phyloP scores from a whole-genome alignment of 2,113 vertebrate species.

The Emberiza fucata region DNA sequence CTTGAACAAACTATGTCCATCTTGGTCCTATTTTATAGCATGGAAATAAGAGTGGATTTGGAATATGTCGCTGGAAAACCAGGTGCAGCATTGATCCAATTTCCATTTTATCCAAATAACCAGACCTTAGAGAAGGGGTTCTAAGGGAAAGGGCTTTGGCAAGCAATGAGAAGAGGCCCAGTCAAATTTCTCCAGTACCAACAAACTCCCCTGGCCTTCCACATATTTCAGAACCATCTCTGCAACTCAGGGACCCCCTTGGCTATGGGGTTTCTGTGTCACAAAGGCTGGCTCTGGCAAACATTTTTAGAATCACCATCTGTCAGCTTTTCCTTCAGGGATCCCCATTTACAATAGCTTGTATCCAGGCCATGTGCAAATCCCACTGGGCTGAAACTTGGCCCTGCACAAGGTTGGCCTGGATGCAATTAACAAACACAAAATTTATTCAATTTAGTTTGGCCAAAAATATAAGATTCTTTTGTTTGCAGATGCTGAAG shows the following conservation, averaged over 20 bases:
- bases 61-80: slow-evolving; percentile 26
- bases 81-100: slow-evolving; percentile 12
- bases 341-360: slow-evolving; percentile 66
- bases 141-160: neutral
- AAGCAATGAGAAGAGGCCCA: neutral
- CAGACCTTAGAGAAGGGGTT: neutral
- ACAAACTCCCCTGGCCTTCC: neutral
- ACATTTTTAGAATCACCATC: slow-evolving; percentile 63
- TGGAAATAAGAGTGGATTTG: neutral
- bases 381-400: slow-evolving; percentile 69
- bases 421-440: slow-evolving; percentile 67
- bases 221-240: slow-evolving; percentile 24
- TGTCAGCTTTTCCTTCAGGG: slow-evolving; percentile 67
- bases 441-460: slow-evolving; percentile 69
- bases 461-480: slow-evolving; percentile 68
- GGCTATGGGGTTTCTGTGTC: slow-evolving; percentile 60
- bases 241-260: slow-evolving; percentile 53
- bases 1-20: neutral
- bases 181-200: slow-evolving; percentile 22
- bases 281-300: slow-evolving; percentile 65
- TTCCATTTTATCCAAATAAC: slow-evolving; percentile 22
- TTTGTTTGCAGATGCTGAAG: slow-evolving; percentile 70
- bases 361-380: slow-evolving; percentile 65
- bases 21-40: neutral
- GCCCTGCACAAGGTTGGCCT: slow-evolving; percentile 38